Base-by-base conservation (phyloP, 2,113 vertebrate genomes). In the Gymnarchus niloticus region DNA sequence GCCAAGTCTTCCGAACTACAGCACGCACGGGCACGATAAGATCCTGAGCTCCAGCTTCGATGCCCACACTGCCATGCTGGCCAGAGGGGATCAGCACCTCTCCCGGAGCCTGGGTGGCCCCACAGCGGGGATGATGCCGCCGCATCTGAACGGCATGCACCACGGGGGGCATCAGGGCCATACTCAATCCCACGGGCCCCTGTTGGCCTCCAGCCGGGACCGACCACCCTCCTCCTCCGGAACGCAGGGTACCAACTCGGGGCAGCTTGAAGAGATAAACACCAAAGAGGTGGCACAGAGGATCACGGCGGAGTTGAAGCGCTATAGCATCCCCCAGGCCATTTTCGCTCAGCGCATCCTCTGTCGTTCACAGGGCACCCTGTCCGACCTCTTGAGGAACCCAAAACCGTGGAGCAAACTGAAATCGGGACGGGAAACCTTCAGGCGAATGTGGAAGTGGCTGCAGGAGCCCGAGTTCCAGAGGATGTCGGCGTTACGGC, bases 331-430 rank as follows among this genome's bases (percentile, higher is more conserved):
- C 93, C 97, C 97, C 0, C 97, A 99, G 94, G 97, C 97, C 83
- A 98, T 99, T 94, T 99, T 99, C 91, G 97, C 97, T 85, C 97
- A 99, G 92, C 92, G 97, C 92, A 97, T 99, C 90, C 94, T 99
- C 91, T 97, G 97, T 93, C 96, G 97, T 89, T 99, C 97, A 86
- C 97, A 99, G 93, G 97, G 97, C 81, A 99, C 97, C 81, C 96
- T 99, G 88, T 99, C 97, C 84, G 97, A 99, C 94, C 96, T 99
- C 88, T 96, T 99, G 91, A 94, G 97, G 89, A 99, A 98, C 95
- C 97, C 97, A 87, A 99, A 99, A 93, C 97, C 97, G 85, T 99
- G 97, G 97, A 98, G 97, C 96, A 99, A 99, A 94, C 97, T 99
- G 90, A 99, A 99, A 93, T 98, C 97, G 76, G 97, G 97, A 89